Conservation (phyloP, 2,113 vertebrate genomes). For the Erinaceus europaeus region DNA sequence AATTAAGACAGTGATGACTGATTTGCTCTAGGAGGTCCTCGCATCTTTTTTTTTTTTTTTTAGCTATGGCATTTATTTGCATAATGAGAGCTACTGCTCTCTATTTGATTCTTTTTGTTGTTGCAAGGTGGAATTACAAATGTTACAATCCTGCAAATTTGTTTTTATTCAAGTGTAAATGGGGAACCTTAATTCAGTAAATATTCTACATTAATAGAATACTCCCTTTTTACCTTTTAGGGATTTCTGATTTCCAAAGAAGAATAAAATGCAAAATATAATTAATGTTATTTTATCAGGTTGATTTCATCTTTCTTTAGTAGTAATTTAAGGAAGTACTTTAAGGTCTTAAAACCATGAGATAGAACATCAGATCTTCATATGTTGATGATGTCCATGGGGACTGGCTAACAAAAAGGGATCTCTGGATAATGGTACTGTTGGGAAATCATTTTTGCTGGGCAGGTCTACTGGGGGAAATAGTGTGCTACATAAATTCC, state of each 20-base stretch:
- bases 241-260: slow-evolving; percentile 45
- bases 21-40: not conserved
- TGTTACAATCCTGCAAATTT: not conserved
- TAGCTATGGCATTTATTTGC: not conserved
- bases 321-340: slow-evolving; percentile 16
- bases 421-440: not conserved
- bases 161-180: not conserved
- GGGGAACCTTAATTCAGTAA: slow-evolving; percentile 8
- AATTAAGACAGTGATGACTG: not conserved
- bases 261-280: slow-evolving; percentile 25
- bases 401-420: slow-evolving; percentile 1
- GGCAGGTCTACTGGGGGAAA: not conserved
- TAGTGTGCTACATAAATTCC: not conserved
- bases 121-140: slow-evolving; percentile 16
- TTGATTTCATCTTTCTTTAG: not conserved
- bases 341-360: slow-evolving; percentile 20
- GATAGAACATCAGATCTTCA: not conserved
- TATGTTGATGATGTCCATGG: slow-evolving; percentile 1
- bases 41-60: not conserved
- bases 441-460: slow-evolving; percentile 22
- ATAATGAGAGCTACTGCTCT: not conserved
- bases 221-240: not conserved
- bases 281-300: not conserved
- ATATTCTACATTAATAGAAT: not conserved
- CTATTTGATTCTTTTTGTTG: slow-evolving; percentile 22